A percentile compares a stretch with the other conserved stretches of the same genome.
Conservation (phyloP, 2,888 invertebrate genomes). For the Nycteola revayana region DNA sequence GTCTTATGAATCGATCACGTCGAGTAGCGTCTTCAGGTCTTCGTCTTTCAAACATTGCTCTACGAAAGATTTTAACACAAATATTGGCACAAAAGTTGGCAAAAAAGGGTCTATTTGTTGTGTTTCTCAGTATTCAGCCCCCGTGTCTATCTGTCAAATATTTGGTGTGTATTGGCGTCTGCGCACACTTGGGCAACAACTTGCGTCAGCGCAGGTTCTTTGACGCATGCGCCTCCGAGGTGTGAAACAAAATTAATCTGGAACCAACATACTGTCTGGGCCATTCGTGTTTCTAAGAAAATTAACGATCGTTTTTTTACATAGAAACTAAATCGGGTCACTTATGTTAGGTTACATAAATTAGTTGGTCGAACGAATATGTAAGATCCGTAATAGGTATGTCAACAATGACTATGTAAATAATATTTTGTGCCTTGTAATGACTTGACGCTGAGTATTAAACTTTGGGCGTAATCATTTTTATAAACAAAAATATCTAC, state of each 20-base stretch:
- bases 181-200: slow-evolving; percentile 36
- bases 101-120: slow-evolving; percentile 38
- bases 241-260: slow-evolving; percentile 32
- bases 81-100: slow-evolving; percentile 30
- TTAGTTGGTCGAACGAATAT: background rate
- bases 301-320: slow-evolving; percentile 9
- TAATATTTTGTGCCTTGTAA: no score
- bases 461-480: no score
- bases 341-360: slow-evolving; percentile 2
- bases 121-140: slow-evolving; percentile 36
- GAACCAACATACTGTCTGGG: slow-evolving; percentile 19
- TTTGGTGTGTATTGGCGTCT: slow-evolving; percentile 33
- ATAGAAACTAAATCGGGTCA: slow-evolving; percentile 12
- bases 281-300: slow-evolving; percentile 33
- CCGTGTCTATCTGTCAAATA: slow-evolving; percentile 37
- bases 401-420: no score
- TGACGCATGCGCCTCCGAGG: slow-evolving; percentile 41
- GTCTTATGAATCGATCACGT: slow-evolving; percentile 33
- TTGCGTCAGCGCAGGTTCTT: slow-evolving; percentile 42
- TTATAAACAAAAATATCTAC: no score
- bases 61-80: slow-evolving; percentile 24
- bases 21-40: slow-evolving; percentile 38
- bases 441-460: no score
- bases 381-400: no score
- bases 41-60: slow-evolving; percentile 17